Evolutionary conservation across 2,797 vertebrate genomes (phyloP).

Genomic region (Sylvia borin): DNA sequence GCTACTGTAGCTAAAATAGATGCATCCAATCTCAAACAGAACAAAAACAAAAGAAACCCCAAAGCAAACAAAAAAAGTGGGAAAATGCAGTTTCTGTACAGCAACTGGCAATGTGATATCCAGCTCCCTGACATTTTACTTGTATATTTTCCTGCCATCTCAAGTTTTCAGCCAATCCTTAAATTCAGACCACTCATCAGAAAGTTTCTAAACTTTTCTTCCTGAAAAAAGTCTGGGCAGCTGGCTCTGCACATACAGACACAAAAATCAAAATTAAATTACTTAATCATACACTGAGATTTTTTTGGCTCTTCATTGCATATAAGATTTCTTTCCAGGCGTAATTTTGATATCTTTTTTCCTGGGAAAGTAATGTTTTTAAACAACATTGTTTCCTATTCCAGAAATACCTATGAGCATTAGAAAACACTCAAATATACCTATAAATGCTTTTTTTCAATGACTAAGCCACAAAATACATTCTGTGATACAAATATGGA

Average conservation of each 20-base stretch:
- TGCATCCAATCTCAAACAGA: neutral
- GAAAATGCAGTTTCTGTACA: neutral
- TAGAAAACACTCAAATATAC: neutral
- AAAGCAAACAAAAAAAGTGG: neutral
- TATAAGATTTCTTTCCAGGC: neutral
- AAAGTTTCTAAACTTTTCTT: conserved; percentile 79
- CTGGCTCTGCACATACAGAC: conserved; percentile 67
- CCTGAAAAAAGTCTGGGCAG: conserved; percentile 82
- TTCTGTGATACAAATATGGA: neutral
- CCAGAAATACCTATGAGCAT: neutral
- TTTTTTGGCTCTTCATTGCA: neutral
- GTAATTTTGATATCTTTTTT: neutral
- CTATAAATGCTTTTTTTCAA: neutral
- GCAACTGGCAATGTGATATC: neutral
- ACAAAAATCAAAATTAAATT: neutral
- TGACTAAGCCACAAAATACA: neutral
- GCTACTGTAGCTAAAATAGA: neutral
- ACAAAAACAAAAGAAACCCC: neutral
- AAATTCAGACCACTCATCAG: conserved; percentile 78
- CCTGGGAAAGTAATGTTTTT: neutral
- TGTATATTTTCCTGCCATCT: conserved; percentile 79
- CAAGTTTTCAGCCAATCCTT: conserved; percentile 79
- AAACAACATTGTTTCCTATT: neutral
- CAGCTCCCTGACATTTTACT: conserved; percentile 54
- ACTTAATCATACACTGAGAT: neutral